Base-by-base conservation (phyloP, 1,140 invertebrate species). In the Drosophila lacertosa region DNA sequence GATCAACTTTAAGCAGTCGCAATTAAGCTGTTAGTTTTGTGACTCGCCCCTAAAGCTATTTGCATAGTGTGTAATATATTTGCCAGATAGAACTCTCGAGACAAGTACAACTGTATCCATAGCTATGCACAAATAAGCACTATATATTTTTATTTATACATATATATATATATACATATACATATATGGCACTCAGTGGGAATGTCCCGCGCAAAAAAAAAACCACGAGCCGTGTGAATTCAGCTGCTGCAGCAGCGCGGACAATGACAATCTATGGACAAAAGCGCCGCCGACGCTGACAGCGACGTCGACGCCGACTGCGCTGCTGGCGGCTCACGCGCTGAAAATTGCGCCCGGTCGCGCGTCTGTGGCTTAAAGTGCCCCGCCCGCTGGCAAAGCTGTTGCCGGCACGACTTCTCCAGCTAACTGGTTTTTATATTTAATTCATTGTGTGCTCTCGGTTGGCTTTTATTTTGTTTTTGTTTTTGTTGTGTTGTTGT, bases 221-320 rank as follows among this genome's bases (percentile, higher is more conserved):
- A 71, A 60, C 62, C 79, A 84, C 68, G 75, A 66, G 71, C 73
- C 81, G 80, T 84, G 80, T 84, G 80, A 84, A 84, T 51, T 84
- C 80, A 84, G 77, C 80, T 78, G 76, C 58, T 76, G 74, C 80
- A 86, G 80, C 86, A 81, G 80, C 80, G 80, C 86, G 80, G 77
- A 67, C 73, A 74, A 76, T 62, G 73, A 69, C 68, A 65, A 74
- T 77, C 74, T 75, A 69, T 83, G 80, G 80, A 83, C 80, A 79
- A 74, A 82, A 53, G 54, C 60, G 60, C 60, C 60, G 51, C 13
- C 22, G 50, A 54, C 63, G 44, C 45, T 35, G 58, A 45, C 18
- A 48, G 20, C 16, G n/a, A 48, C 48, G 44, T 18, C 32, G n/a
- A 35, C 55, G 42, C 4, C 22, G 13, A 59, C 63, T 35, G 53